Evolutionary conservation across 2,797 vertebrate species (phyloP), one percentile per base, ranked within the genome.

Genomic region (Coregonus ussuriensis): DNA sequence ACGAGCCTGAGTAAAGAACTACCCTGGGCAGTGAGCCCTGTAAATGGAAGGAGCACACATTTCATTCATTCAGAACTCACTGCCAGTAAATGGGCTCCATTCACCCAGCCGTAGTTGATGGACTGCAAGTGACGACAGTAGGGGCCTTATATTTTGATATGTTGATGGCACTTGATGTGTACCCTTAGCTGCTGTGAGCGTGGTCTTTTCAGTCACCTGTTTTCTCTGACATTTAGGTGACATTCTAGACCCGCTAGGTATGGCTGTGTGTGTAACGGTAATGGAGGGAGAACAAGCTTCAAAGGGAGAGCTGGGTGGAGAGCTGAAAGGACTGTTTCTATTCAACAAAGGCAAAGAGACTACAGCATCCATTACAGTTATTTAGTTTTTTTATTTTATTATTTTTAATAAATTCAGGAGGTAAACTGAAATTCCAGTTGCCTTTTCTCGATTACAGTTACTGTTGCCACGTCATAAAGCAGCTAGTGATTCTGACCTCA

Each of bases 221-320:
- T 84, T 91, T 74, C 81, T 80, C 75, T 77, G 80, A 72, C 79
- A 89, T 88, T 89, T 85, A 68, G 56, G 15, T 86, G 77, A 75
- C 71, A 86, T 85, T 83, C 81, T 51, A 56, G 75, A 65, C 72
- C 69, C 53, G 53, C 68, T 18, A 47, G 15, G 65, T 65, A 74
- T 83, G 71, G 14, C 53, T 81, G 79, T 75, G 71, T 83, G 41
- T 59, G 56, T 18, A 59, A 21, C 1, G 6, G n/a, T 59, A 5
- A 47, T 47, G 62, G 29, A 74, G 62, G 53, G 41, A 72, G 73
- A 74, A 33, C 77, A 51, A 82, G 77, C 31, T 71, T 83, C 63
- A 86, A 72, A 15, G 0, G 25, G 63, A 69, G 72, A 31, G n/a
- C n/a, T n/a, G n/a, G n/a, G n/a, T n/a, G n/a, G n/a, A n/a, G n/a